phyloP scores from a whole-genome alignment of 1,140 invertebrate species.

The Cyclargus thomasi region DNA sequence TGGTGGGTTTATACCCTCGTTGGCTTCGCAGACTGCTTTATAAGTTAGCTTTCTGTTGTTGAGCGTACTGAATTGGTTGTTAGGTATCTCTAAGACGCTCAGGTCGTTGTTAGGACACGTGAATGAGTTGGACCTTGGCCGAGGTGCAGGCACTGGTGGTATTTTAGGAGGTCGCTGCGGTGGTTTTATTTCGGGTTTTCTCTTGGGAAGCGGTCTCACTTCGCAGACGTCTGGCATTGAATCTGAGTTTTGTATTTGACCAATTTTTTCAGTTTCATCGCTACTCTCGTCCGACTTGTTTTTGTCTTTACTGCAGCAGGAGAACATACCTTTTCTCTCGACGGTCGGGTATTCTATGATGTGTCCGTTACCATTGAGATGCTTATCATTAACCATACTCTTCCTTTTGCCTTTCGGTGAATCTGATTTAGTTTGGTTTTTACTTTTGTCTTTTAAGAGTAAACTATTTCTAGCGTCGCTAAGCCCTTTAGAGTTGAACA shows the following conservation, averaged over 20 bases:
- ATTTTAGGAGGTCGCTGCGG: constrained; percentile 79
- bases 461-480: constrained; percentile 72
- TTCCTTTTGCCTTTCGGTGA: constrained; percentile 69
- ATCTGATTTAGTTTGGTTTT: constrained; percentile 58
- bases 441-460: constrained; percentile 68
- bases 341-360: constrained; percentile 81
- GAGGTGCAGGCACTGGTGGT: constrained; percentile 68
- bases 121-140: constrained; percentile 76
- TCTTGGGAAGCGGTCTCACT: constrained; percentile 76
- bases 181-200: constrained; percentile 68
- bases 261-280: constrained; percentile 55
- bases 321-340: constrained; percentile 80
- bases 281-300: constrained; percentile 67
- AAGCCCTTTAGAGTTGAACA: constrained; percentile 69
- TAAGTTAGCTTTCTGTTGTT: constrained; percentile 70
- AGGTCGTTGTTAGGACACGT: constrained; percentile 66
- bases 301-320: constrained; percentile 78
- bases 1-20: constrained; percentile 59
- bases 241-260: constrained; percentile 53
- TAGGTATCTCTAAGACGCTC: constrained; percentile 58
- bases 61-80: constrained; percentile 65
- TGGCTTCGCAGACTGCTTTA: constrained; percentile 65
- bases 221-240: constrained; percentile 66
- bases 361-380: constrained; percentile 64
- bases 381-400: constrained; percentile 54